phyloP scores from a whole-genome alignment of 2,113 vertebrate genomes.

The Festucalex cinctus region DNA sequence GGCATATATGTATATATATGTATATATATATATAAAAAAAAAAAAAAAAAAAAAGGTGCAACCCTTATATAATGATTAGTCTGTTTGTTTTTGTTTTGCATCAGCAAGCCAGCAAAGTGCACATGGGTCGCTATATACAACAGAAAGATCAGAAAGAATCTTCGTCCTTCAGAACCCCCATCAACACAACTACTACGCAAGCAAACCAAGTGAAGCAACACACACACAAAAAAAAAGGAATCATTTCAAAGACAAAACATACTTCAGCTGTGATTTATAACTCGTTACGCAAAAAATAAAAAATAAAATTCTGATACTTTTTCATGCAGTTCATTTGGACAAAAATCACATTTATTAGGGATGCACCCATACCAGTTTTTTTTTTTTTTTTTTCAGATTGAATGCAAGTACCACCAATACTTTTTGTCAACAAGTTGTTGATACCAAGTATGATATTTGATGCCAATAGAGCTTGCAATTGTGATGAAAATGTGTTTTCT shows the following conservation, averaged over 20 bases:
- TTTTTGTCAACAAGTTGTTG: no score
- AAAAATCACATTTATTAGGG: not conserved
- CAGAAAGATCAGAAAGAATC: slow-evolving; percentile 58
- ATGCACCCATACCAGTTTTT: not conserved
- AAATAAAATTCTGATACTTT: not conserved
- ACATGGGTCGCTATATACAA: slow-evolving; percentile 65
- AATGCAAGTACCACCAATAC: no score
- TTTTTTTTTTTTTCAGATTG: not conserved
- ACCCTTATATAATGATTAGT: not conserved
- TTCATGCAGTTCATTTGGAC: not conserved
- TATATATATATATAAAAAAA: no score
- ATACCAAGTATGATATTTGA: not conserved
- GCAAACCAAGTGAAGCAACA: not conserved
- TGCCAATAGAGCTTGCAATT: not conserved
- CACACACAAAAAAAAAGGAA: not conserved
- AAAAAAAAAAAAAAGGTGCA: not conserved
- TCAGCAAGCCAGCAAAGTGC: slow-evolving; percentile 47
- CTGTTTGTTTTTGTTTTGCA: not conserved
- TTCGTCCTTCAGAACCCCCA: slow-evolving; percentile 44
- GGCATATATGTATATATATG: no score
- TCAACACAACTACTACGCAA: not conserved
- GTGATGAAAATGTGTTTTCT: not conserved
- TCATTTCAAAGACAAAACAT: not conserved
- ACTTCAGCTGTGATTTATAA: not conserved
- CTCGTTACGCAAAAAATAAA: not conserved